A percentile compares a stretch with the other conserved stretches of the same genome.
Evolutionary conservation across 1,140 invertebrate species (phyloP).

Genomic region (Sycophaga agraensis): DNA sequence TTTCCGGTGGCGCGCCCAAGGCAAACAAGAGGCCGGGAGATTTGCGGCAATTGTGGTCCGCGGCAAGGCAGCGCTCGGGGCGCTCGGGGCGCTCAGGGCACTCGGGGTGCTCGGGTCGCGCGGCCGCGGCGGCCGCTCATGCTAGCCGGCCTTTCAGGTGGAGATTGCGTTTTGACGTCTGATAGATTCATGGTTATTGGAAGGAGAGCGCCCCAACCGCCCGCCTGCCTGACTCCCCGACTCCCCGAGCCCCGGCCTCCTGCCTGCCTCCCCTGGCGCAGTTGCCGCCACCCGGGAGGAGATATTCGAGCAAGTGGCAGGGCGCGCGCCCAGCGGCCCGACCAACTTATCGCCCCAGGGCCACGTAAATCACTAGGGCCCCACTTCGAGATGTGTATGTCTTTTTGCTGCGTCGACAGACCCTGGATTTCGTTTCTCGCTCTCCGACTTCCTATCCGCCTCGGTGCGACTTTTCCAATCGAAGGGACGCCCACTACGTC

Average conservation of each 20-base stretch:
- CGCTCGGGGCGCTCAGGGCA: too few species aligned
- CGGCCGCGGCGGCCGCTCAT: background rate
- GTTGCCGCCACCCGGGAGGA: too few species aligned
- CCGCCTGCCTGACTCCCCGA: conserved; percentile 33
- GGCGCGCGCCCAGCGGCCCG: conserved; percentile 7
- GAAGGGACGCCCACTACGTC: too few species aligned
- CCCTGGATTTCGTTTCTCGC: background rate
- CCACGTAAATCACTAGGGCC: conserved; percentile 47
- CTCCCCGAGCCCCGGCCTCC: too few species aligned
- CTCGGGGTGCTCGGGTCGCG: too few species aligned
- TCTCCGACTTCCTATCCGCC: background rate
- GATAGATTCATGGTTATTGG: conserved; percentile 61
- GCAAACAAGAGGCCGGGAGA: conserved; percentile 45
- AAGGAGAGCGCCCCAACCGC: conserved; percentile 48
- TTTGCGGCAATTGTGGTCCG: conserved; percentile 41
- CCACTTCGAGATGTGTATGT: conserved; percentile 22
- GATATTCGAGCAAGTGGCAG: too few species aligned
- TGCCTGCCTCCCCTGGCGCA: too few species aligned
- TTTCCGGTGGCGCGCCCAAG: background rate
- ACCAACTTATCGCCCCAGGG: conserved; percentile 48
- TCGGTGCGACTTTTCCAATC: background rate
- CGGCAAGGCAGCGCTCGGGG: too few species aligned
- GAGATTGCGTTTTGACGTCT: conserved; percentile 58
- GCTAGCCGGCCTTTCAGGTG: conserved; percentile 44
- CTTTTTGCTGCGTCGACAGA: conserved; percentile 36